These are phyloP conservation scores for Pseudomyrmex concolor DNA, from an alignment of 1,140 invertebrate genomes.

Conservation along the genomic window DNA sequence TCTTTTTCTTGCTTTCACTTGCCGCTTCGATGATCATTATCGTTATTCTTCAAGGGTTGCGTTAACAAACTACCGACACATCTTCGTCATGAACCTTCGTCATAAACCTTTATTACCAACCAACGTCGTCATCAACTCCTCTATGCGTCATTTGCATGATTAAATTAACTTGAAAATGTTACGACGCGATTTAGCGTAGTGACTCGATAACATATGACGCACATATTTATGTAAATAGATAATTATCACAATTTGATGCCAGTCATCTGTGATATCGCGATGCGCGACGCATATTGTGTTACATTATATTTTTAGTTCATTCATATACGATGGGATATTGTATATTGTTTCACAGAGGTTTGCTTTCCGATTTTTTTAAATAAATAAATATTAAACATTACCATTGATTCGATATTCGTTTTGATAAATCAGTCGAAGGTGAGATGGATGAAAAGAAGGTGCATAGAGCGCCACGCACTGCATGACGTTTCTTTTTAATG, in stretches of 20 bases:
- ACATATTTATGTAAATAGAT: neutral
- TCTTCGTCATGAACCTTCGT: constrained; percentile 9
- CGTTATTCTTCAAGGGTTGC: neutral
- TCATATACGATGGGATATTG: too few relatives aligned
- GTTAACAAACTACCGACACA: neutral
- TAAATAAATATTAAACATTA: neutral
- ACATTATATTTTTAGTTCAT: too few relatives aligned
- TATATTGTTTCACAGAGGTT: too few relatives aligned
- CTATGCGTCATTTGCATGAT: constrained; percentile 33
- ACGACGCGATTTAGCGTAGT: too few relatives aligned
- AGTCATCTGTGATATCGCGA: neutral
- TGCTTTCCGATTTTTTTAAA: neutral
- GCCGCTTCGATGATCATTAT: constrained; percentile 11
- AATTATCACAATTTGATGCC: neutral
- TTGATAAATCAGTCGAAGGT: neutral
- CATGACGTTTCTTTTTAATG: neutral
- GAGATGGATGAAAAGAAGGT: neutral
- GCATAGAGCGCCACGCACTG: neutral
- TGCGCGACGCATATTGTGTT: neutral
- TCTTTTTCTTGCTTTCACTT: neutral
- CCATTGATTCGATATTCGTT: neutral
- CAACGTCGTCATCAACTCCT: neutral
- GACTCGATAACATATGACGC: neutral
- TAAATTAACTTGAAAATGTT: constrained; percentile 26
- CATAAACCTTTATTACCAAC: neutral